Evolutionary conservation across 1,140 invertebrate species (phyloP), one percentile per base, ranked within the genome.

Genomic region (Calephelis nemesis): DNA sequence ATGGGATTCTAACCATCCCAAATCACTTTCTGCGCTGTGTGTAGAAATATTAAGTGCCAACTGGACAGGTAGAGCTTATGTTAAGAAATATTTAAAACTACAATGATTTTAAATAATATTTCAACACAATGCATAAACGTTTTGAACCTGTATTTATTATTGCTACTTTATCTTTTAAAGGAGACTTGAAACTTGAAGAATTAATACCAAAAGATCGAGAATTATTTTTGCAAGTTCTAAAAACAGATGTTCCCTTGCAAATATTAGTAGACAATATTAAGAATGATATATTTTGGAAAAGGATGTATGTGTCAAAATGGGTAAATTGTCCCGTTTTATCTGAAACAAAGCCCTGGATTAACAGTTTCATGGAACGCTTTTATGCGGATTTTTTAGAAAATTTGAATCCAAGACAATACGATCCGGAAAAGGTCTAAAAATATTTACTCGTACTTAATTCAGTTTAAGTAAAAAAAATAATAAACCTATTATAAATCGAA

Each of bases 261-360:
- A 82, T 92, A 67, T 82, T 92, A 66, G 88, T 92, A 7, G 81
- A 88, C 65, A 87, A 92, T 68, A 90, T 93, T 62, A 82, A 88
- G 77, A 90, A 84, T 73, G 89, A 93, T 71, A 79, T 91, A 70
- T 93, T 92, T 78, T 93, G 92, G 92, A 88, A 91, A 78, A 82
- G 87, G 72, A 90, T 81, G 65, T 92, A 91, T 69, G 67, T 78
- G 30, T 76, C 85, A 5, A 87, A 81, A 65, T 93, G 92, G 89
- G 74, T 74, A 7, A 82, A 86, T 79, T 78, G 74, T 63, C 78
- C 84, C 42, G 54, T 78, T 65, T 52, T 79, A 54, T 63, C 72
- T 39, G 70, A 82, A 67, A 70, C 82, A 62, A 92, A 88, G 76
- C 84, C 77, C 65, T 93, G 92, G 92, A 90, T 92, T 40, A 86